Conservation (phyloP, 2,113 vertebrate species). For the Chrysochloris asiatica region DNA sequence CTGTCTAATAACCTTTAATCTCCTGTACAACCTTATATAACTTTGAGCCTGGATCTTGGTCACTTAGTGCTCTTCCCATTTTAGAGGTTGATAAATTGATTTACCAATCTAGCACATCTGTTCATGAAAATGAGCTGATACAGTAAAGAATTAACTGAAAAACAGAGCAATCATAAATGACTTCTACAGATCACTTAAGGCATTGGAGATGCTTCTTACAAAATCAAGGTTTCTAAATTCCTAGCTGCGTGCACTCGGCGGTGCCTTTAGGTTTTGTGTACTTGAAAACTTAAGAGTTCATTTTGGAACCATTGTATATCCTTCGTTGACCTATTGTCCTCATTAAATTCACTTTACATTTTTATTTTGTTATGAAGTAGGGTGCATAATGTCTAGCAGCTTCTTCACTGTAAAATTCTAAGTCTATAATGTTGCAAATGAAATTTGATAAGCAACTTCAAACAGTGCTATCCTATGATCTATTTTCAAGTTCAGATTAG, state of each 20-base stretch:
- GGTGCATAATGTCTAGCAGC: background rate
- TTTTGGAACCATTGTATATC: background rate
- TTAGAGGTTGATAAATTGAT: background rate
- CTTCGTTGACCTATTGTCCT: background rate
- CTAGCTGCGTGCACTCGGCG: background rate
- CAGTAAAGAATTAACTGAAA: background rate
- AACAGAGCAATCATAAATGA: background rate
- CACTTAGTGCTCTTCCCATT: background rate
- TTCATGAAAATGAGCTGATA: background rate
- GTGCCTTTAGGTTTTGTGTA: background rate
- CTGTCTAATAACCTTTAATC: too few species aligned
- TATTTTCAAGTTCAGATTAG: slow-evolving; percentile 49
- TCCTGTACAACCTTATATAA: background rate
- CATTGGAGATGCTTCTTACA: background rate
- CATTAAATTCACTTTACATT: background rate
- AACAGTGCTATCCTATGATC: background rate
- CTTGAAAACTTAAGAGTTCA: slow-evolving; percentile 15
- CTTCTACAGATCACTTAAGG: background rate
- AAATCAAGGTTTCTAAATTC: slow-evolving; percentile 27
- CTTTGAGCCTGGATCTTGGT: background rate
- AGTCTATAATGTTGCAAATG: slow-evolving; percentile 25
- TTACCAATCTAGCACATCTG: background rate
- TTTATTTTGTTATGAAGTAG: slow-evolving; percentile 36
- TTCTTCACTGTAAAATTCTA: background rate
- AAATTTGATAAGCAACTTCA: slow-evolving; percentile 55